Evolutionary conservation across 2,113 vertebrate genomes (phyloP).

Genomic region (Cheilinus undulatus): DNA sequence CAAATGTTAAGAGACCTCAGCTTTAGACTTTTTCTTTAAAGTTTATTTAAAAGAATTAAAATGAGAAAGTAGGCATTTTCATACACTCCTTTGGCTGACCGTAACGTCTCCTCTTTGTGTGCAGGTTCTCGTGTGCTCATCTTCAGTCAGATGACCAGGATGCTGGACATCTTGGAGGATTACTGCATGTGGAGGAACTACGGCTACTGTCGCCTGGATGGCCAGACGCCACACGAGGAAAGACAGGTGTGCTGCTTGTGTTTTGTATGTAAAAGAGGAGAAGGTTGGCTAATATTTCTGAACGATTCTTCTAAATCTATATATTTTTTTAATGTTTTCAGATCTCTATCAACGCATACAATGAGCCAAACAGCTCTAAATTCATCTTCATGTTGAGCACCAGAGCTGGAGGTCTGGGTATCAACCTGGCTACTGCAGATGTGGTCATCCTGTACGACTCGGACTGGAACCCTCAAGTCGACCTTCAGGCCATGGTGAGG

Average conservation of each 20-base stretch:
- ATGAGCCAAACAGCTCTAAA: conserved; percentile 93
- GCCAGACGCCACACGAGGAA: conserved; percentile 96
- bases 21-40: no score
- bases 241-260: conserved; percentile 88
- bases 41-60: no score
- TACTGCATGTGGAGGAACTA: conserved; percentile 99
- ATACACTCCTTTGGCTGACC: not conserved
- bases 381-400: conserved; percentile 99
- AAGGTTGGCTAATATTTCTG: no score
- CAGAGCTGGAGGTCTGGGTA: conserved; percentile 95
- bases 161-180: conserved; percentile 98
- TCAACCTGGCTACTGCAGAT: conserved; percentile 98
- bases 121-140: conserved; percentile 94
- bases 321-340: no score
- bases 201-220: conserved; percentile 94
- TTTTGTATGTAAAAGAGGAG: not conserved
- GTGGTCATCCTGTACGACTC: conserved; percentile 99
- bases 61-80: not conserved
- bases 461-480: conserved; percentile 99
- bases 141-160: conserved; percentile 99
- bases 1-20: no score
- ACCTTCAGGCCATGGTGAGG: conserved; percentile 97
- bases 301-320: no score
- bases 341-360: conserved; percentile 95
- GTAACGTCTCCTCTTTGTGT: not conserved